Base-by-base conservation (phyloP, 2,888 invertebrate species). In the Philhelius pedissequus region DNA sequence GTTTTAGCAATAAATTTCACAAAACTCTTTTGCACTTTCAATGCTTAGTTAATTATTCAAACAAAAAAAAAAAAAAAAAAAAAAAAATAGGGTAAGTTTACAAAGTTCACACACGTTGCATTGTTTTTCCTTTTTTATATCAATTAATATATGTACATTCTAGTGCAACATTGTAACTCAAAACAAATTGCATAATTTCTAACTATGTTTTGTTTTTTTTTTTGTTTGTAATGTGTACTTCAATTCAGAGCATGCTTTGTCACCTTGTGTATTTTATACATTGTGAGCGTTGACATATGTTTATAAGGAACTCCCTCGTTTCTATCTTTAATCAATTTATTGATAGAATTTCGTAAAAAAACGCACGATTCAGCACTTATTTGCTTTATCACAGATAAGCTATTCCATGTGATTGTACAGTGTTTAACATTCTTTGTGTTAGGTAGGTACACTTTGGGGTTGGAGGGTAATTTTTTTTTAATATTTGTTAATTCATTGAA, bases 251-350 rank as follows among this genome's bases (percentile, higher is more conserved):
- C 30, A n/a, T n/a, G 22, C 20, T 32, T 56, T 56, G 56, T 35
- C 20, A 7, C 5, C 3, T 22, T 76, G 35, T 64, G 43, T 45
- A 45, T 13, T 27, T 4, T 15, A 32, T 43, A 11, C 30, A 64
- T 78, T 64, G 54, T 22, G 18, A 1, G 18, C 22, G 13, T 18
- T 66, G 64, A 56, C 64, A 66, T 38, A 73, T 66, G 40, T 48
- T 48, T 73, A 30, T 73, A 73, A 78, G 73, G 78, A 71, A 78
- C 71, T 7, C 43, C 62, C 62, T 45, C 30, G 8, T 30, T 45
- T 43, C 9, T 11, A 27, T 15, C 2, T 9, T 6, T 15, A 40
- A 45, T 54, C 22, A 20, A 25, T 38, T 35, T 22, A 38, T 48
- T 25, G 30, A 13, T 27, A 52, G 40, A 30, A 35, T 43, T 20